A percentile compares a stretch with the other conserved stretches of the same genome.
phyloP scores from a whole-genome alignment of 2,888 invertebrate species.

The Perizoma flavofasciatum region DNA sequence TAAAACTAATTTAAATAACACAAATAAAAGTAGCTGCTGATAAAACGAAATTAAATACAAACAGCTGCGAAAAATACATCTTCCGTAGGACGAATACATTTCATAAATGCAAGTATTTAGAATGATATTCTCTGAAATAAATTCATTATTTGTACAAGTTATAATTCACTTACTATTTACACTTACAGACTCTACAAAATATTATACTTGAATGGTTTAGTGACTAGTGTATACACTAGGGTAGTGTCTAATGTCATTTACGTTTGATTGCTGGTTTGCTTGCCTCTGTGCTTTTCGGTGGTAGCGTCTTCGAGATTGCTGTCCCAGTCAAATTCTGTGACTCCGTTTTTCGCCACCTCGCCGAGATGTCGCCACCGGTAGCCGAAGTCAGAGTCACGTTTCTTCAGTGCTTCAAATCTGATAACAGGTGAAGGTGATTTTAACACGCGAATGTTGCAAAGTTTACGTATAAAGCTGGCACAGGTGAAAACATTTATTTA shows the following conservation, averaged over 20 bases:
- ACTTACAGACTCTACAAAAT: constrained; percentile 21
- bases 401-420: constrained; percentile 91
- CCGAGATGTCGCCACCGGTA: constrained; percentile 93
- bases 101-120: constrained; percentile 40
- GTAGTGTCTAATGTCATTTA: constrained; percentile 34
- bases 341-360: constrained; percentile 89
- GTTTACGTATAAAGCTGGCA: not conserved
- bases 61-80: constrained; percentile 31
- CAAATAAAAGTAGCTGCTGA: constrained; percentile 22
- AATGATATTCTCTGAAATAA: constrained; percentile 38
- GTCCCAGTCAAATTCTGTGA: constrained; percentile 95
- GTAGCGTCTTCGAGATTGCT: constrained; percentile 89
- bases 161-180: constrained; percentile 25
- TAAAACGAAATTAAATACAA: constrained; percentile 15
- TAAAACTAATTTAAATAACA: constrained; percentile 29
- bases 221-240: constrained; percentile 66
- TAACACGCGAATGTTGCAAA: constrained; percentile 25
- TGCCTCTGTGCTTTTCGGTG: constrained; percentile 75
- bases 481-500: too few species aligned
- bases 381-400: constrained; percentile 91
- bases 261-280: constrained; percentile 47
- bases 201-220: constrained; percentile 37
- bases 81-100: constrained; percentile 39
- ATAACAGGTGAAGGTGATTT: constrained; percentile 47
- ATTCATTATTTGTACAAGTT: constrained; percentile 40